Conservation (phyloP, 2,797 vertebrate species). For the Squalus acanthias region DNA sequence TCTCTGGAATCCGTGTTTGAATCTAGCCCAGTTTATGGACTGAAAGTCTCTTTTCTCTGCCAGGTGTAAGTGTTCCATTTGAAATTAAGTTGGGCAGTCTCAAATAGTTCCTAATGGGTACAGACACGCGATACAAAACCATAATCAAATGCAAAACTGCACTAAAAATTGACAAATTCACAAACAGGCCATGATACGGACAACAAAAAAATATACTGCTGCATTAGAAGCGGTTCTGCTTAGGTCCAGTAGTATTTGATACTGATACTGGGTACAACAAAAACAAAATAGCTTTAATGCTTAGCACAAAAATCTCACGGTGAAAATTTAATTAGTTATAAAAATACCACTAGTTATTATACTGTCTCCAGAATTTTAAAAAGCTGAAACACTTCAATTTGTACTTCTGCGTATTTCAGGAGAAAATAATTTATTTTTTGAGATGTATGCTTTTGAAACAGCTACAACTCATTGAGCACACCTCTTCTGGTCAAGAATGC, state of each 20-base stretch:
- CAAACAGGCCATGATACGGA: neutral
- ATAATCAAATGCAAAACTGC: neutral
- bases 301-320: neutral
- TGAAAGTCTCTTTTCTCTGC: neutral
- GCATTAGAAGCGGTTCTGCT: neutral
- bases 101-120: neutral
- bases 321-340: neutral
- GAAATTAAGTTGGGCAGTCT: neutral
- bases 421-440: too few species aligned
- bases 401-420: neutral
- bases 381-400: neutral
- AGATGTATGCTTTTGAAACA: neutral
- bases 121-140: neutral
- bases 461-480: neutral
- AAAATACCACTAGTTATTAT: neutral
- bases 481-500: neutral
- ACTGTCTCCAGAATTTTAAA: too few species aligned
- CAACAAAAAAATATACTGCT: neutral
- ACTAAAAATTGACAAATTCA: too few species aligned
- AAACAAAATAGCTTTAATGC: neutral
- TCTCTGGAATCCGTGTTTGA: neutral
- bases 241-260: neutral
- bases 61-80: neutral
- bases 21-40: neutral
- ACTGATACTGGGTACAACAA: neutral